Evolutionary conservation across 2,797 vertebrate genomes (phyloP).

Genomic region (Micromesistius poutassou): DNA sequence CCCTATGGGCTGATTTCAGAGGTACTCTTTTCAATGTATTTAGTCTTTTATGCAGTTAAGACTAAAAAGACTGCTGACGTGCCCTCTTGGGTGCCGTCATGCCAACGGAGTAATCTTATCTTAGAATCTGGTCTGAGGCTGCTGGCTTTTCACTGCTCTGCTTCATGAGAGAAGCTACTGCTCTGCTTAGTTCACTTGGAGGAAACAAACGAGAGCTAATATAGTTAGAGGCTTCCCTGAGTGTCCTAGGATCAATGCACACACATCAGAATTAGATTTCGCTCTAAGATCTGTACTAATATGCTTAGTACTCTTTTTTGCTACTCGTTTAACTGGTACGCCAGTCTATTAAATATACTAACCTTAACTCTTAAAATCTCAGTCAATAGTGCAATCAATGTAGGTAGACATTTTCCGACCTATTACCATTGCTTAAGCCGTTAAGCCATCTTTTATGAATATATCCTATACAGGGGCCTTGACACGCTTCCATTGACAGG

Average conservation of each 20-base stretch:
- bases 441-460: background rate
- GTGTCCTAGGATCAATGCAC: slow-evolving; percentile 1
- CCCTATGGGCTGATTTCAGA: background rate
- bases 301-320: background rate
- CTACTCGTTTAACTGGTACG: background rate
- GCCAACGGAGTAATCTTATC: slow-evolving; percentile 42
- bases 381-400: background rate
- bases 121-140: slow-evolving; percentile 17
- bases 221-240: background rate
- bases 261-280: background rate
- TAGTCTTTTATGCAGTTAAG: background rate
- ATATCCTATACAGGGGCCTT: slow-evolving; percentile 30
- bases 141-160: background rate
- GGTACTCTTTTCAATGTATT: background rate
- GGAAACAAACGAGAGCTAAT: background rate
- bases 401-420: background rate
- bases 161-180: background rate
- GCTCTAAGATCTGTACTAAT: background rate
- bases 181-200: background rate
- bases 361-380: background rate
- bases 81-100: slow-evolving; percentile 18
- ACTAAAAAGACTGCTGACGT: slow-evolving; percentile 3
- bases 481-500: slow-evolving; percentile 38
- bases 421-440: background rate
- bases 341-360: background rate